Evolutionary conservation across 2,113 vertebrate species (phyloP), one percentile per base, ranked within the genome.

Genomic region (Coturnix japonica): DNA sequence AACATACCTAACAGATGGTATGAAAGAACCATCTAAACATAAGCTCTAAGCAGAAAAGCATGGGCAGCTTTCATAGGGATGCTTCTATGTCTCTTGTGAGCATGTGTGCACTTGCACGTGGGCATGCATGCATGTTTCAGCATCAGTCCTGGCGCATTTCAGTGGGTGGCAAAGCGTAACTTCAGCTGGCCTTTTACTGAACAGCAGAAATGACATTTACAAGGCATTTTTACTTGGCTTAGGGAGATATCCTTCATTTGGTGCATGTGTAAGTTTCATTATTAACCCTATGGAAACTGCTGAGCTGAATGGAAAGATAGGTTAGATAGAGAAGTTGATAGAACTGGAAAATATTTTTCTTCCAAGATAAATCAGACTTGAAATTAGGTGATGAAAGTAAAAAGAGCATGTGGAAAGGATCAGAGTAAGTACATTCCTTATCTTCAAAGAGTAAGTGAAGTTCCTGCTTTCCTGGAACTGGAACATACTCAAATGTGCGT

Each of bases 301-400:
- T 76, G 25, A 83, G 49, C 56, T 75, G 73, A 72, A 75, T 0
- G 1, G 47, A 56, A 83, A 54, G 65, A 49, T 13, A 77, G 37
- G 43, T 46, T 65, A 70, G 37, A 67, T 23, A 69, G 22, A 75
- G 11, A 72, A 85, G 30, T 9, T 69, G 19, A 53, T 18, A 51
- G 44, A 64, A 72, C 6, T 75, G 75, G 70, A 91, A 74, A 91
- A 30, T 43, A 41, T 54, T 81, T 87, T 85, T 81, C 57, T 33
- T 89, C 25, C 41, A 91, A 88, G 44, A 57, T 69, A 47, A 76
- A 89, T 67, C 44, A 60, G 39, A 54, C 18, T 71, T 84, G 23
- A 87, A 60, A 64, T 64, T 60, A 85, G 59, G 57, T 67, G 63
- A 78, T 64, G 47, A 87, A 85, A 87, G 44, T 69, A 69, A 72